Evolutionary conservation across 1,140 invertebrate genomes (phyloP), one percentile per base, ranked within the genome.

Genomic region (Drosophila grimshawi): DNA sequence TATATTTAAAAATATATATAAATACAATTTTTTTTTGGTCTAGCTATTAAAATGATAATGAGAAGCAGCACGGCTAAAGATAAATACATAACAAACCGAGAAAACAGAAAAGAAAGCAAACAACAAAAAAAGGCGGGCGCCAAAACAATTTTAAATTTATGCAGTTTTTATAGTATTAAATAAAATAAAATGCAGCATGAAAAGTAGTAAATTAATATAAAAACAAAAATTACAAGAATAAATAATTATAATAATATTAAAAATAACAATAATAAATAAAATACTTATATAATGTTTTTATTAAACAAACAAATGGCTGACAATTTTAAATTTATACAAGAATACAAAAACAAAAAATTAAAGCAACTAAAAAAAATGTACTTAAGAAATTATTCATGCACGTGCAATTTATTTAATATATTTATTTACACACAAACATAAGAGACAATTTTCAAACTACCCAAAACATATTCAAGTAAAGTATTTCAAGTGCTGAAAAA

Each of bases 251-350:
- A 75, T 19, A 51, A 78, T 55, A 68, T 53, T 68, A 46, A 77
- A 37, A 32, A 67, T 55, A 63, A 30, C 41, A 49, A 49, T 73
- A 65, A 76, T 52, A 80, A 70, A 68, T 59, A 72, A 66, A 60
- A 55, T 70, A 88, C 78, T 66, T 72, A 67, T 71, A 82, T 53
- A 76, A 83, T 66, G 85, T 89, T 88, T 88, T 86, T 86, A 88
- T 81, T 86, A 74, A 86, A 61, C 11, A 86, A 78, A 76, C 64
- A 81, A 74, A 83, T 80, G 83, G 83, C 85, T 89, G 83, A 88
- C 80, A 88, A 83, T 89, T 89, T 89, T 88, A 88, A 88, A 88
- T 83, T 89, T 88, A 88, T 83, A 89, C 66, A 82, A 76, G 53
- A 65, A 39, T 56, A 41, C 8, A 60, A 65, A 51, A 61, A 51